A percentile compares a stretch with the other conserved stretches of the same genome.
These are phyloP conservation scores for Felis catus DNA, from an alignment of 2,113 vertebrate genomes.

Conservation along the genomic window DNA sequence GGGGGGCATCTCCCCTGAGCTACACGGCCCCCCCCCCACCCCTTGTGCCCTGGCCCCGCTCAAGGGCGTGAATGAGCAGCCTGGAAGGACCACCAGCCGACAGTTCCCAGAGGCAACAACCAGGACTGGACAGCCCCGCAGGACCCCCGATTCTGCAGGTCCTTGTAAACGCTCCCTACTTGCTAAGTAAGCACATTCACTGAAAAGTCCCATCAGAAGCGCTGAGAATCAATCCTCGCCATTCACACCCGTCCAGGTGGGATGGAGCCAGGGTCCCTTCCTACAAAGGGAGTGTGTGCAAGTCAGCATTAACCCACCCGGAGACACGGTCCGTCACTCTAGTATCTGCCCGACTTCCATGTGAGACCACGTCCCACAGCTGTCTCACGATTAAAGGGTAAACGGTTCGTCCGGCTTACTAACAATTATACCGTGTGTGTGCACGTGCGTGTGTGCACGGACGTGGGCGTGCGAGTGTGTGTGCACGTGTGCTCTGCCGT, in stretches of 20 bases:
- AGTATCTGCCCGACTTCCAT: neutral
- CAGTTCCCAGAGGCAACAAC: neutral
- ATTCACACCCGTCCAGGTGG: too few species aligned
- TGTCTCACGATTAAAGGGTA: neutral
- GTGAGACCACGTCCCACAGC: rapidly evolving
- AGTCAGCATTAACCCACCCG: neutral
- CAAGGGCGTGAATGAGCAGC: rapidly evolving
- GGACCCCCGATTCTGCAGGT: neutral
- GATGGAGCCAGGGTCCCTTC: neutral
- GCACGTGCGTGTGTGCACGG: rapidly evolving
- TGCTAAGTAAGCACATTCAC: rapidly evolving
- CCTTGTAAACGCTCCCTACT: rapidly evolving
- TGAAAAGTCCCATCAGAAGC: neutral
- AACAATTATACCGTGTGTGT: rapidly evolving
- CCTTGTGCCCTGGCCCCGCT: neutral
- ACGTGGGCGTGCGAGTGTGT: neutral
- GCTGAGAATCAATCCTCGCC: neutral
- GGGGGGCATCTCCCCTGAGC: neutral
- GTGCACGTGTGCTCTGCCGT: too few species aligned
- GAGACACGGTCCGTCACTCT: rapidly evolving
- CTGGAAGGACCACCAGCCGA: rapidly evolving
- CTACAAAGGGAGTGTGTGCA: neutral
- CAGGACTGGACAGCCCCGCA: neutral
- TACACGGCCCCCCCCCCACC: neutral
- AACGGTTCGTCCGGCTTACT: rapidly evolving